Evolutionary conservation across 2,113 vertebrate species (phyloP), one percentile per base, ranked within the genome.

Genomic region (Egretta garzetta): DNA sequence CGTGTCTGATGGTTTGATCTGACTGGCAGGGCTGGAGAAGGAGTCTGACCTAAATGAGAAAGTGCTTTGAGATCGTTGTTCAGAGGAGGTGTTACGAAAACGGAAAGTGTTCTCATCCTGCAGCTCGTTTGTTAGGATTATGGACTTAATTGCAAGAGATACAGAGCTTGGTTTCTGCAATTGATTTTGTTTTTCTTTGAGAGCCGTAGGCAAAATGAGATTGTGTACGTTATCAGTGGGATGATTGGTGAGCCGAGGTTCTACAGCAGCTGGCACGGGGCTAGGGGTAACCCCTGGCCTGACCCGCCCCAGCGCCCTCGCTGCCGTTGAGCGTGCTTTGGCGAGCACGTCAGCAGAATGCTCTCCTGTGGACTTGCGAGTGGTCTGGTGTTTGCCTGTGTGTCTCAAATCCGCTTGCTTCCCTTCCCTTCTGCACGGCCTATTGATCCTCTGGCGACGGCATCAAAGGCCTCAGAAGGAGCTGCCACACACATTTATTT

Each of bases 341-440:
- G 5, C 3, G 2, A 17, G 74, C 39, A 1, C 2, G 0, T 39
- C 49, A 33, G 73, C 76, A 56, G 27, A 50, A 8, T 3, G 1
- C 27, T 33, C 43, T 62, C 8, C 60, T 24, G 10, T 12, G 70
- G 32, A 9, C 64, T 30, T 63, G 52, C 74, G 47, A 20, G 47
- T 10, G 9, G 11, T 28, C 39, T 2, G 2, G 17, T 30, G 14
- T 49, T 63, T 68, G 47, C 45, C 56, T 72, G 15, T 60, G 7
- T 52, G 72, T 67, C 41, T 93, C 49, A 35, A 45, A 59, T 26
- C 14, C 8, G 2, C 30, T 70, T 47, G 12, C 64, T 66, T 68
- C 43, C n/a, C 84, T 79, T 80, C 62, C 75, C 32, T 68, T 66
- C 77, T 75, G 37, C 6, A 2, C 53, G 62, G 58, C 67, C 60